phyloP scores from a whole-genome alignment of 30 jellyfish, hydroid and myxozoan species.

The Chrysaora quinquecirrha region DNA sequence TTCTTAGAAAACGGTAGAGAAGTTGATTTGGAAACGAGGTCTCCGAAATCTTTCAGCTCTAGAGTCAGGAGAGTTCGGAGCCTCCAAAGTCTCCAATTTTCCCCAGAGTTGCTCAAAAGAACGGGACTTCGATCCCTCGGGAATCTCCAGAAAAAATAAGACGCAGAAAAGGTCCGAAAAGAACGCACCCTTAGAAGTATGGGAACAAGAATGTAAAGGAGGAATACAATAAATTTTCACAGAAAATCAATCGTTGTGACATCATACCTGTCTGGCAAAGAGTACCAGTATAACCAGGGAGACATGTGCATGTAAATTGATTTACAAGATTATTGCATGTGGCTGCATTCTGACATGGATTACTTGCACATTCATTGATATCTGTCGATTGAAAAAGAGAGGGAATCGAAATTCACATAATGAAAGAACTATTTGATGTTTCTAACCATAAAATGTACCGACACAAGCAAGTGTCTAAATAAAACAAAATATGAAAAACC shows the following conservation, averaged over 20 bases:
- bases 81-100: not conserved
- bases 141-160: too few relatives aligned
- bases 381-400: not conserved
- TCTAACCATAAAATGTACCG: not conserved
- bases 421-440: not conserved
- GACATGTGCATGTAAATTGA: conserved; percentile 39
- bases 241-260: not conserved
- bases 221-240: not conserved
- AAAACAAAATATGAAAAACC: too few relatives aligned
- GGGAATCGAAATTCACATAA: not conserved
- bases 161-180: too few relatives aligned
- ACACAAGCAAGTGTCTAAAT: conserved; percentile 32
- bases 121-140: too few relatives aligned
- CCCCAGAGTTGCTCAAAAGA: too few relatives aligned
- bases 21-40: too few relatives aligned
- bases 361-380: conserved; percentile 49
- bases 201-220: too few relatives aligned
- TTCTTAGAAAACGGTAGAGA: too few relatives aligned
- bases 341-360: conserved; percentile 57
- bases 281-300: conserved; percentile 41
- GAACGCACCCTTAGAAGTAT: too few relatives aligned
- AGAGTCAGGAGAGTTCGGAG: not conserved
- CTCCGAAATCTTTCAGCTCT: too few relatives aligned
- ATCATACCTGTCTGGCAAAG: conserved; percentile 34
- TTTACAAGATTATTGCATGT: conserved; percentile 51